Evolutionary conservation across 2,797 vertebrate species (phyloP), one percentile per base, ranked within the genome.

Genomic region (Lithobates sylvaticus): DNA sequence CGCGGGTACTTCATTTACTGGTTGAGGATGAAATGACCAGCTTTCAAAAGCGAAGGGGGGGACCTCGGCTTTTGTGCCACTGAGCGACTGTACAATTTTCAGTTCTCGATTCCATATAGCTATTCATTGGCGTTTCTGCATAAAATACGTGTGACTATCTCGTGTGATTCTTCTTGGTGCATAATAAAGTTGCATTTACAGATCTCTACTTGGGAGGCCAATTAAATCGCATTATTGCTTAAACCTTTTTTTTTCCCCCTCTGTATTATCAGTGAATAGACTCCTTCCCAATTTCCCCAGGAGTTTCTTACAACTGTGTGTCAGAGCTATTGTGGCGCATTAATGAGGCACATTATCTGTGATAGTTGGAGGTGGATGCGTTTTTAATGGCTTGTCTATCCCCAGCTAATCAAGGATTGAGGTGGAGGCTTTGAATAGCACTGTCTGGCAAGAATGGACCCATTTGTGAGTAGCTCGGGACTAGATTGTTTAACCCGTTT

Each of bases 321-420:
- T 92, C 92, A 94, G 91, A 91, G 85, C 86, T 67, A 87, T 90
- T 88, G 92, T 92, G 90, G 93, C 90, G 90, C 89, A 89, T 89
- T 92, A 92, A 90, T 87, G 91, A 85, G 88, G 84, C 91, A 87
- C 91, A 92, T 94, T 92, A 94, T 93, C 88, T 91, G 92, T 89
- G 91, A 88, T 90, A 90, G 91, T 91, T 88, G 89, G 92, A 92
- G 91, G 93, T 93, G 91, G 92, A 94, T 91, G 91, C 88, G 91
- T 91, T 92, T 93, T 94, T 93, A 94, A 93, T 92, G 92, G 91
- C 90, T 89, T 89, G 89, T 90, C 92, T 94, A 82, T 94, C 92
- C 91, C 89, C 80, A 0, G 89, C 90, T 94, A 94, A 94, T 94
- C 92, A 93, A 89, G 89, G 89, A 91, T 91, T 89, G 88, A 91